Base-by-base conservation (phyloP, 2,888 invertebrate genomes). In the Volucella bombylans region DNA sequence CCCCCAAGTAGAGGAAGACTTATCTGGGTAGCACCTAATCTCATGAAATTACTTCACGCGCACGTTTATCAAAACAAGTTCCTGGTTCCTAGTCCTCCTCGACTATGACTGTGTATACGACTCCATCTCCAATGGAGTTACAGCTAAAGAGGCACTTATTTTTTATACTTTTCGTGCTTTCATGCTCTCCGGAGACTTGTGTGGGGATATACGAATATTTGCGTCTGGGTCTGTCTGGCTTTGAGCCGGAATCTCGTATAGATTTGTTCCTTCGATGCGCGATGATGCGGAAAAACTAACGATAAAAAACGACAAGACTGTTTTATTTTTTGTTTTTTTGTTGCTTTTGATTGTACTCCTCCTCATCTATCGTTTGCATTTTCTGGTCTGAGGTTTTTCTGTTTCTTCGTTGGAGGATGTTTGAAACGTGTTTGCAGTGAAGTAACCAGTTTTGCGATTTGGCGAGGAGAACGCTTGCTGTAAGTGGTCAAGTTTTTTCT, bases 41-140 rank as follows among this genome's bases (percentile, higher is more conserved):
- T 81, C 85, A 62, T 76, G 81, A 81, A 85, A 85, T 85, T 85
- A 85, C 85, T 81, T 85, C 85, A 85, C 81, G 81, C 81, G 81
- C 85, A 77, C 81, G 81, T 85, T 85, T 81, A 81, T 77, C 81
- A 77, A 77, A 85, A 85, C 85, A 85, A 81, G 71, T 80, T 81
- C 67, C 31, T 31, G 31, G 31, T 31, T 68, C 52, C 62, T 68
- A 31, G n/a, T 18, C 1, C 31, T 23, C 43, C 18, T 49, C 45
- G 49, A 68, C 55, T 68, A 31, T 31, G 31, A 31, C 31, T 31
- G 6, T 6, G 31, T 31, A 31, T 31, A 31, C 31, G 31, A 6
- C 6, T 31, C 6, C 2, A 31, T 31, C 31, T 31, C 31, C 31
- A 31, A 31, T 31, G 31, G 31, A 31, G 6, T 6, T 31, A 31